Conservation (phyloP, 2,888 invertebrate genomes). For the Zootermopsis nevadensis region DNA sequence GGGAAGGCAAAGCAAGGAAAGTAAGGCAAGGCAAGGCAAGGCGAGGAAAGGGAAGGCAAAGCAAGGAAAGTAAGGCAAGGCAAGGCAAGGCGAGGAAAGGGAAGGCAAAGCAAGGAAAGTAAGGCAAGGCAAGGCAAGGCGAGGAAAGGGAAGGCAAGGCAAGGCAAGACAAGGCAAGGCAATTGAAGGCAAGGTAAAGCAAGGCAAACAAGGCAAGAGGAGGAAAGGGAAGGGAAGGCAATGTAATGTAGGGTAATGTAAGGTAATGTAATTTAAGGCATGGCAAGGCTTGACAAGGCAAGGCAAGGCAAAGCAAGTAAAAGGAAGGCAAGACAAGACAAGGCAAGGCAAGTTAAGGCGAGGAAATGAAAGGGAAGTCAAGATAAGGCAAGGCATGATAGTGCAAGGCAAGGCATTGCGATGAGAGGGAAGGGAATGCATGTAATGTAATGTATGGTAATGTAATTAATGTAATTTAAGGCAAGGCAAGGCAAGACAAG, state of each 20-base stretch:
- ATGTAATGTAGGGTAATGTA: no score
- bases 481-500: neutral
- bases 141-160: neutral
- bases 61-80: no score
- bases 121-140: neutral
- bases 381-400: neutral
- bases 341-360: no score
- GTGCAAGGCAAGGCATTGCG: neutral
- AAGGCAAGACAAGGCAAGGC: neutral
- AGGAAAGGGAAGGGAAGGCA: neutral
- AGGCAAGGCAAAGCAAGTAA: neutral
- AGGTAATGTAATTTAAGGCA: no score
- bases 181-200: neutral
- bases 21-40: no score
- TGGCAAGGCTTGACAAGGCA: neutral
- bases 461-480: neutral
- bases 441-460: neutral
- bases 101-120: neutral
- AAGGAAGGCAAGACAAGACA: neutral
- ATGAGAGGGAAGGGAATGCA: no score
- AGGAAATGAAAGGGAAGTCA: neutral
- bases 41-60: no score
- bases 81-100: no score
- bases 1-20: no score
- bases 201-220: neutral